Evolutionary conservation across 92 coral and sea anemone genomes (phyloP).

Genomic region (Actinostola sp.): DNA sequence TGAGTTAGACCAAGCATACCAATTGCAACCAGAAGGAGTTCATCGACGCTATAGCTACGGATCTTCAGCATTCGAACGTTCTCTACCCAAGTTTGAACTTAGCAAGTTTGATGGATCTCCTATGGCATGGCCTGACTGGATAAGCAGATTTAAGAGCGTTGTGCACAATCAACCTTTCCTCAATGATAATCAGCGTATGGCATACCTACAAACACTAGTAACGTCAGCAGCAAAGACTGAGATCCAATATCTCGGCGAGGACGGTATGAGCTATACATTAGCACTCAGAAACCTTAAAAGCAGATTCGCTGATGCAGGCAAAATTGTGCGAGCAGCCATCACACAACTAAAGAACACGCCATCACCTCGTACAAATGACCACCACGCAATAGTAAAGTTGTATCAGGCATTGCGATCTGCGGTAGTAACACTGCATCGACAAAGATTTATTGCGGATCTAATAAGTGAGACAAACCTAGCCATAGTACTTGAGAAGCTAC

Average conservation of each 20-base stretch:
- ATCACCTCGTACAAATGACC: slow-evolving; percentile 46
- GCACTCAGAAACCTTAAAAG: slow-evolving; percentile 40
- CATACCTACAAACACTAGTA: slow-evolving; percentile 41
- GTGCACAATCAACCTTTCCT: slow-evolving; percentile 51
- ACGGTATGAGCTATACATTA: slow-evolving; percentile 38
- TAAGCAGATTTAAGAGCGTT: slow-evolving; percentile 45
- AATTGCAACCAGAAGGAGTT: slow-evolving; percentile 4
- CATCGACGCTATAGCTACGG: slow-evolving; percentile 24
- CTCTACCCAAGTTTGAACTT: slow-evolving; percentile 49
- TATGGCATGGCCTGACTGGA: slow-evolving; percentile 50
- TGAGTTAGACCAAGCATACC: slow-evolving; percentile 29
- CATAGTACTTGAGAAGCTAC: slow-evolving; percentile 48
- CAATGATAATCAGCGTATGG: slow-evolving; percentile 45
- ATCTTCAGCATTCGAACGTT: slow-evolving; percentile 38
- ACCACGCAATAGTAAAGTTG: slow-evolving; percentile 29
- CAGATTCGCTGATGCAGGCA: slow-evolving; percentile 56
- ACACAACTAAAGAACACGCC: slow-evolving; percentile 38
- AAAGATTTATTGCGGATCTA: slow-evolving; percentile 54
- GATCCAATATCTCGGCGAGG: slow-evolving; percentile 56
- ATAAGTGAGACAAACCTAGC: slow-evolving; percentile 51
- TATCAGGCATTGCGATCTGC: slow-evolving; percentile 44
- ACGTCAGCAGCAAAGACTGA: slow-evolving; percentile 40
- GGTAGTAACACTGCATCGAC: slow-evolving; percentile 60
- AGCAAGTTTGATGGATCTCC: slow-evolving; percentile 51
- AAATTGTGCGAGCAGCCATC: slow-evolving; percentile 57